Conservation (phyloP, 2,888 invertebrate species). For the Thereva unica region DNA sequence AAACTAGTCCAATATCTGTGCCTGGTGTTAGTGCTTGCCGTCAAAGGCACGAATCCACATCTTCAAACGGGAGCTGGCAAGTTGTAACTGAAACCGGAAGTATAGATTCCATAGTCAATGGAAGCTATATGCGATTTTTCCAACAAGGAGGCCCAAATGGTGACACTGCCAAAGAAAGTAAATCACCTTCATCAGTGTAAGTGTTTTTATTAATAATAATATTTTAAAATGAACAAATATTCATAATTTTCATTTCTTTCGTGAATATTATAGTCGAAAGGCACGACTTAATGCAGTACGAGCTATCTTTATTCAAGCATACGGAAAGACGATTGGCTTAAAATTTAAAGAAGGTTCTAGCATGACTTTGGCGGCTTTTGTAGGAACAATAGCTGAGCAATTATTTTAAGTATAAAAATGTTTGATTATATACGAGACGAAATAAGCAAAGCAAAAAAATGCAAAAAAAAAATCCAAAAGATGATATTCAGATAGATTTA, state of each 20-base stretch:
- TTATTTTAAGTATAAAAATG: slow-evolving; percentile 45
- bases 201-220: no score
- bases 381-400: slow-evolving; percentile 48
- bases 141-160: no score
- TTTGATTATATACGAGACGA: no score
- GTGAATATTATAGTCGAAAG: slow-evolving; percentile 48
- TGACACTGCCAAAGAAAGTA: no score
- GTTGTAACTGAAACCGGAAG: slow-evolving; percentile 71
- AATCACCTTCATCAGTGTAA: no score
- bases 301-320: slow-evolving; percentile 52
- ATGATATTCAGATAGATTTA: background rate
- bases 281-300: slow-evolving; percentile 52
- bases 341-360: slow-evolving; percentile 54
- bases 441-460: background rate
- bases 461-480: background rate
- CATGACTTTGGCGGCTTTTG: slow-evolving; percentile 51
- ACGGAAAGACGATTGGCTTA: slow-evolving; percentile 53
- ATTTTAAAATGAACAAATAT: no score
- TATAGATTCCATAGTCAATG: slow-evolving; percentile 52
- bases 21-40: slow-evolving; percentile 60
- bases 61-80: slow-evolving; percentile 71
- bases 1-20: slow-evolving; percentile 68
- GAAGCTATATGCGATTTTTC: slow-evolving; percentile 48
- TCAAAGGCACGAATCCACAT: slow-evolving; percentile 64
- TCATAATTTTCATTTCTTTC: slow-evolving; percentile 13